Base-by-base conservation (phyloP, 2,888 invertebrate species). In the Xestia xanthographa region DNA sequence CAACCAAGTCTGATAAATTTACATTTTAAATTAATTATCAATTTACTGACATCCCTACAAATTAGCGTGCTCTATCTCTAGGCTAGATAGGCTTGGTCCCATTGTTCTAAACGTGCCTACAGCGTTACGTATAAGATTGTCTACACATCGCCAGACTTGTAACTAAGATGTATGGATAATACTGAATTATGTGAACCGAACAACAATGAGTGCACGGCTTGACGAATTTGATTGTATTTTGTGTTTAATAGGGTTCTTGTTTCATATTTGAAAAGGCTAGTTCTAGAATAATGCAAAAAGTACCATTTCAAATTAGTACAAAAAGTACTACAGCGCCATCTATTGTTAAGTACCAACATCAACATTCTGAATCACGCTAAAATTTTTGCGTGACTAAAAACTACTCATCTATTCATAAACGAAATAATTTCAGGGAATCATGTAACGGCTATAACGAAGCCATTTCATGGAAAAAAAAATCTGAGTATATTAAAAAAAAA, bases 41-140 rank as follows among this genome's bases (percentile, higher is more conserved):
- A n/a, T 12, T 0, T 1, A 34, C 53, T 62, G 77, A 0, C 88
- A 88, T 20, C 88, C 89, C 84, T 90, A 87, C 73, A 87, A 34
- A 86, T 87, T 87, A 87, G 79, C 87, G 87, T 87, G 87, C 86
- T 75, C 83, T 88, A 90, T 89, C 90, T 86, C 70, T 71, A 75
- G 69, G 74, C 73, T 63, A 85, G 87, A 89, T 89, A 90, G 91
- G 91, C 90, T 89, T 87, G 91, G 87, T 87, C 78, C 88, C 83
- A 91, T 91, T 91, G 91, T 91, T 91, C 84, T 84, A 68, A 85
- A 80, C 84, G 89, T 88, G 82, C 86, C 84, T 87, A 86, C 83
- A 86, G 38, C 72, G 84, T 80, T 83, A 80, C 79, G 68, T 79
- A 74, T 75, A 74, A 84, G 83, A 83, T 83, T 85, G 85, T 88